phyloP scores from a whole-genome alignment of 2,888 invertebrate species.

The Ecdyonurus torrentis region DNA sequence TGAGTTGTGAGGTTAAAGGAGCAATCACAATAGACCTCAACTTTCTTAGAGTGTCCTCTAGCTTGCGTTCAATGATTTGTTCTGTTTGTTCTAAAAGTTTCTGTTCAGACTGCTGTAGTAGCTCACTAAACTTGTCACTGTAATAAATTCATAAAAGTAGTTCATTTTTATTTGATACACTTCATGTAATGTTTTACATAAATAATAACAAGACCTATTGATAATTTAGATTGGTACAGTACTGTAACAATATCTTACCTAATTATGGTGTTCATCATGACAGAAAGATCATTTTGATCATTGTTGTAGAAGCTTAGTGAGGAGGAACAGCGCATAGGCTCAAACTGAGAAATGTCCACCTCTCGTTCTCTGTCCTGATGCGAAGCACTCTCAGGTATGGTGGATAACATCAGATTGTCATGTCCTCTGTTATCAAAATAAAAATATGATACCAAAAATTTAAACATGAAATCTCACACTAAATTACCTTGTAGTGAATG shows the following conservation, averaged over 20 bases:
- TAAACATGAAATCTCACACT: too few species aligned
- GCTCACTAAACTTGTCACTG: too few species aligned
- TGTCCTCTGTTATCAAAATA: too few species aligned
- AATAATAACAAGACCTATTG: too few species aligned
- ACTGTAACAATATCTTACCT: neutral
- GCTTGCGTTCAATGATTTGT: neutral
- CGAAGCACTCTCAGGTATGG: neutral
- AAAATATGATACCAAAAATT: too few species aligned
- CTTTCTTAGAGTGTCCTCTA: neutral
- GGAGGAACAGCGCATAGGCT: neutral
- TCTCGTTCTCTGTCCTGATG: neutral
- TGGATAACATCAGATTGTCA: too few species aligned
- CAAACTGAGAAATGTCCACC: neutral
- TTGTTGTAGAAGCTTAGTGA: neutral
- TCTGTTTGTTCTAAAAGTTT: neutral
- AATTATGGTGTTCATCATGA: neutral
- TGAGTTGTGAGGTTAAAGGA: neutral
- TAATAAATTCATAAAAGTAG: too few species aligned
- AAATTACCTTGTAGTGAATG: neutral
- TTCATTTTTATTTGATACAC: too few species aligned
- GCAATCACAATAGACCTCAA: neutral
- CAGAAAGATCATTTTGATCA: neutral
- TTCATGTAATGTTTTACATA: too few species aligned
- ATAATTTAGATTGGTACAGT: too few species aligned
- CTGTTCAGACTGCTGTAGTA: neutral